Conservation (phyloP, 2,888 invertebrate species). For the Eupithecia subumbrata region DNA sequence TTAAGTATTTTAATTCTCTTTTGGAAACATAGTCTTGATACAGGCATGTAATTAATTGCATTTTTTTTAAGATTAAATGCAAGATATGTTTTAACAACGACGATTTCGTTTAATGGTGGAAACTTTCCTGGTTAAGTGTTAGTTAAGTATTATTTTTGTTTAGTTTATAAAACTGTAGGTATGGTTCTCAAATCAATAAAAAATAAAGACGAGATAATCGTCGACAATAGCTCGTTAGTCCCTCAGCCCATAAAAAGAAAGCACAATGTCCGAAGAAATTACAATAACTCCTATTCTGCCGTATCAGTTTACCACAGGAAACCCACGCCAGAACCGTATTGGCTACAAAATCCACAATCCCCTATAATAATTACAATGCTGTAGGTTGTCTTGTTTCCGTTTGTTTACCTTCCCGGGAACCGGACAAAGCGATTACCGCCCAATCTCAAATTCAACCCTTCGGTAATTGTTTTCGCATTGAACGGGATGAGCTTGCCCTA, state of each 20-base stretch:
- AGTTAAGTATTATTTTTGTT: no score
- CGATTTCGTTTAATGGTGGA: no score
- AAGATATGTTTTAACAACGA: no score
- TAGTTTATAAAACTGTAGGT: no score
- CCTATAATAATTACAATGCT: slow-evolving; percentile 30
- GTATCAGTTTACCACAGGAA: slow-evolving; percentile 17
- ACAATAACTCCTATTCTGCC: neutral
- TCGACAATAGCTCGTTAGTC: neutral
- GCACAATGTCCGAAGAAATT: neutral
- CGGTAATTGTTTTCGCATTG: slow-evolving; percentile 37
- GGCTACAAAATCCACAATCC: slow-evolving; percentile 20
- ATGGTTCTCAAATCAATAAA: neutral
- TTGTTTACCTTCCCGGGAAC: slow-evolving; percentile 24
- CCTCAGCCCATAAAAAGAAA: neutral
- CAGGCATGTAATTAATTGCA: no score
- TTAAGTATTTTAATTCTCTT: no score
- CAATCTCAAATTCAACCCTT: slow-evolving; percentile 34
- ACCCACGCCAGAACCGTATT: slow-evolving; percentile 11
- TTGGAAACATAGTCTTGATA: no score
- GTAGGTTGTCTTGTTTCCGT: slow-evolving; percentile 13
- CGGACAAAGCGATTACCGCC: slow-evolving; percentile 33
- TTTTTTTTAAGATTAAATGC: no score
- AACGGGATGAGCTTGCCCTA: slow-evolving; percentile 28
- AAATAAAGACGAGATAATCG: neutral
- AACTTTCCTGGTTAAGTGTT: no score